A percentile compares a stretch with the other conserved stretches of the same genome.
These are phyloP conservation scores for Scaptomyza tumidula DNA, from an alignment of 2,888 invertebrate genomes.

Conservation along the genomic window DNA sequence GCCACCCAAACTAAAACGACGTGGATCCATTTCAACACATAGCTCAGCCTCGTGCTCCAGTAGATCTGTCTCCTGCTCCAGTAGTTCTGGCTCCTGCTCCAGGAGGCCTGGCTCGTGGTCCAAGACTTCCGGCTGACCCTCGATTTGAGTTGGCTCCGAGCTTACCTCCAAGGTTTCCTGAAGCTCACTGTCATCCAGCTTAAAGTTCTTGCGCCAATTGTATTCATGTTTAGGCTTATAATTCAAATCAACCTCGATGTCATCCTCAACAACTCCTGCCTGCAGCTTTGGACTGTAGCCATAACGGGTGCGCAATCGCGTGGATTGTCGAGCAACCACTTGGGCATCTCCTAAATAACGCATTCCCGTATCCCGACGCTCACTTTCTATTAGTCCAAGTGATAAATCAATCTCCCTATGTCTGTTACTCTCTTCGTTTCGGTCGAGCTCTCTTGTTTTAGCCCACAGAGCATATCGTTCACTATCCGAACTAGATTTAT, in stretches of 20 bases:
- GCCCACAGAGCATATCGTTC: conserved; percentile 78
- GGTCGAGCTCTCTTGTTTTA: conserved; percentile 64
- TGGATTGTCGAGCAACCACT: conserved; percentile 73
- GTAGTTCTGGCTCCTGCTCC: neutral
- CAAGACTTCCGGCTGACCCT: neutral
- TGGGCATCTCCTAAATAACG: conserved; percentile 82
- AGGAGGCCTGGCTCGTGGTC: conserved; percentile 6
- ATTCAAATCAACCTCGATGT: conserved; percentile 80
- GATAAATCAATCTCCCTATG: conserved; percentile 60
- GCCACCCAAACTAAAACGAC: conserved; percentile 80
- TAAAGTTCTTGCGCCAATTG: conserved; percentile 84
- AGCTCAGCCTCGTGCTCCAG: neutral
- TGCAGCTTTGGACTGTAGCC: conserved; percentile 81
- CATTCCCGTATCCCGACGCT: conserved; percentile 75
- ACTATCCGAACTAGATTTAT: conserved; percentile 64
- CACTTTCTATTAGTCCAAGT: conserved; percentile 71
- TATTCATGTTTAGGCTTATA: conserved; percentile 83
- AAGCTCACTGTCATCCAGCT: conserved; percentile 74
- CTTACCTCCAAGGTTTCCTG: neutral
- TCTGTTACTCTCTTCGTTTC: conserved; percentile 44
- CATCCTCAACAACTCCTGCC: conserved; percentile 56
- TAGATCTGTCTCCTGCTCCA: neutral
- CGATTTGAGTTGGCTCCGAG: conserved; percentile 23
- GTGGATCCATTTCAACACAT: conserved; percentile 50
- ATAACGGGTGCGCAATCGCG: conserved; percentile 81